A percentile compares a stretch with the other conserved stretches of the same genome.
Conservation (phyloP, 2,113 vertebrate genomes). For the Chaetorhynchus papuensis region DNA sequence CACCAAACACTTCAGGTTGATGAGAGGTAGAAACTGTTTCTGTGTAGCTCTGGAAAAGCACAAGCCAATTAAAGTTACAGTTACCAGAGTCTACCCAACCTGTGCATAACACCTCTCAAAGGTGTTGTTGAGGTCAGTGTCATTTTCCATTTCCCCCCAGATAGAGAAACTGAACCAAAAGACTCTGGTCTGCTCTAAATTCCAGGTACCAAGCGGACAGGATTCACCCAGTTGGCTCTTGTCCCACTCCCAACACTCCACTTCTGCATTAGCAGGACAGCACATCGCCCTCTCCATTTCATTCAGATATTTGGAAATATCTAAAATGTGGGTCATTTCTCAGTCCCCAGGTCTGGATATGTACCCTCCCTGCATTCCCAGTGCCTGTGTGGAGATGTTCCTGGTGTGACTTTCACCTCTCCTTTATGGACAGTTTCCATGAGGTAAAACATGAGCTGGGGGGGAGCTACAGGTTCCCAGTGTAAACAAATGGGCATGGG, state of each 20-base stretch:
- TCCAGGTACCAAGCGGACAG: neutral
- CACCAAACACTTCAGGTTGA: neutral
- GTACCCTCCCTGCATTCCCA: rapidly evolving
- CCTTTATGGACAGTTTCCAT: neutral
- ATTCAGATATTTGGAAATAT: neutral
- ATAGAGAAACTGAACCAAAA: neutral
- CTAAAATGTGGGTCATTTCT: neutral
- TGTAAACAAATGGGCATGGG: neutral
- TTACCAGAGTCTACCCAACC: neutral
- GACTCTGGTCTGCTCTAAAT: neutral
- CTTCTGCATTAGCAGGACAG: neutral
- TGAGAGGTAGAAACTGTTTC: neutral
- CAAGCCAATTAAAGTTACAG: neutral
- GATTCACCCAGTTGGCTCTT: neutral
- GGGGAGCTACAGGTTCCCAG: neutral
- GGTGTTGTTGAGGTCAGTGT: neutral
- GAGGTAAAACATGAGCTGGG: neutral
- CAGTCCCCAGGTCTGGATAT: neutral
- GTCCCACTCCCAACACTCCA: neutral
- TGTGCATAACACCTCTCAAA: neutral
- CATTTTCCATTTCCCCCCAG: neutral
- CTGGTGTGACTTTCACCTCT: neutral
- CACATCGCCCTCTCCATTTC: neutral
- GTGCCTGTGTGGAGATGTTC: neutral
- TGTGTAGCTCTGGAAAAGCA: neutral